Evolutionary conservation across 2,113 vertebrate species (phyloP).

Genomic region (Channa maculata): DNA sequence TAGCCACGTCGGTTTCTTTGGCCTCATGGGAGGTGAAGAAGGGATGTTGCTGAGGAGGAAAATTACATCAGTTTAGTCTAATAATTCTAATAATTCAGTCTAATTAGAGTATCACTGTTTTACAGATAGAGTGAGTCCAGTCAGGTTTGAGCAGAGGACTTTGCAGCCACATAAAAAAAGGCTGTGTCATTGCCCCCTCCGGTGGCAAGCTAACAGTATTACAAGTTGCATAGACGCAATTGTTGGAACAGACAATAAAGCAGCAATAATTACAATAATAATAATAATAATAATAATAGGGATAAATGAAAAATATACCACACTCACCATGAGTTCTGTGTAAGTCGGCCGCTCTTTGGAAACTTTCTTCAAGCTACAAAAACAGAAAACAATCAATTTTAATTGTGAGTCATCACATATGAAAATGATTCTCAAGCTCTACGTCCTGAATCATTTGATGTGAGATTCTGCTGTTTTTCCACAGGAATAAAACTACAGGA

Average conservation of each 20-base stretch:
- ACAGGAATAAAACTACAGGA: not conserved
- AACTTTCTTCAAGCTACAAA: conserved; percentile 96
- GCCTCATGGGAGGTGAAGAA: conserved; percentile 96
- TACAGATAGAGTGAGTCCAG: not conserved
- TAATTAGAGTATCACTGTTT: no score
- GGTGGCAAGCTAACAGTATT: conserved; percentile 29
- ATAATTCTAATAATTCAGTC: no score
- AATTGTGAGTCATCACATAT: no score
- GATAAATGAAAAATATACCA: not conserved
- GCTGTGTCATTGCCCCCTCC: conserved; percentile 40
- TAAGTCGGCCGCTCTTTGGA: conserved; percentile 97
- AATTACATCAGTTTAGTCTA: not conserved
- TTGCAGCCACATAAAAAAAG: not conserved
- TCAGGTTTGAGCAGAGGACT: not conserved
- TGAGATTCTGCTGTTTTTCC: not conserved
- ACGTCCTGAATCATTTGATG: not conserved
- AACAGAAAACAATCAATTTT: not conserved
- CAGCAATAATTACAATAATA: no score
- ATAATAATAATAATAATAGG: no score
- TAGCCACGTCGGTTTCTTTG: conserved; percentile 97
- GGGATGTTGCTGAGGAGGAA: conserved; percentile 88
- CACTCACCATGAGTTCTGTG: conserved; percentile 96
- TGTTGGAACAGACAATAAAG: accelerated
- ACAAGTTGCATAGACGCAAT: conserved; percentile 3
- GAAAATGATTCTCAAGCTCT: no score